phyloP scores from a whole-genome alignment of 2,797 vertebrate genomes.

The Ciconia nigra region DNA sequence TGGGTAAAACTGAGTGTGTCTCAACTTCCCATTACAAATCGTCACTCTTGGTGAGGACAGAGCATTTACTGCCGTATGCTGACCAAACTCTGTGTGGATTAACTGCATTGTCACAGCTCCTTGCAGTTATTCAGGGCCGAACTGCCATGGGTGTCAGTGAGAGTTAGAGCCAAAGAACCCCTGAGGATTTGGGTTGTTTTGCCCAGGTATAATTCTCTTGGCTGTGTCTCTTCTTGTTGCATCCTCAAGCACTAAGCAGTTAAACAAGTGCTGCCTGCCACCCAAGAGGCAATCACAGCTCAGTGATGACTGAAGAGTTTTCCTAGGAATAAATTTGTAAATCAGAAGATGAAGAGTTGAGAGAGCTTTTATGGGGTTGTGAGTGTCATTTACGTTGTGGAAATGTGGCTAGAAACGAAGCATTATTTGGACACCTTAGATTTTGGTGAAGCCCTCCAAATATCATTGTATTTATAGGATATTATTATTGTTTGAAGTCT shows the following conservation, averaged over 20 bases:
- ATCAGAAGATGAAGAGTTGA: not conserved
- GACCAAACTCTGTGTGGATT: not conserved
- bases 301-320: constrained; percentile 9
- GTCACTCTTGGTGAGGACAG: not conserved
- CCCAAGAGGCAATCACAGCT: not conserved
- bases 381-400: not conserved
- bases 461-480: not conserved
- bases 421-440: not conserved
- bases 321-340: constrained; percentile 1
- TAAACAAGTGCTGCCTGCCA: not conserved
- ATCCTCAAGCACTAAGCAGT: not conserved
- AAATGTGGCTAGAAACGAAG: not conserved
- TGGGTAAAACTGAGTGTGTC: not conserved
- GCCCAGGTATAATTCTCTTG: not conserved
- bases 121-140: not conserved
- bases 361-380: not conserved
- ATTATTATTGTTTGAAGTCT: not conserved
- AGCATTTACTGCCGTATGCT: not conserved
- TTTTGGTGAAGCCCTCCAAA: not conserved
- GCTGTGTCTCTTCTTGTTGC: not conserved
- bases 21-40: not conserved
- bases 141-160: not conserved
- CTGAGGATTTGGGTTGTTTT: not conserved
- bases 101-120: not conserved
- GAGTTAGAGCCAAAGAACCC: not conserved